Base-by-base conservation (phyloP, 2,797 vertebrate genomes). In the Peromyscus aztecus region DNA sequence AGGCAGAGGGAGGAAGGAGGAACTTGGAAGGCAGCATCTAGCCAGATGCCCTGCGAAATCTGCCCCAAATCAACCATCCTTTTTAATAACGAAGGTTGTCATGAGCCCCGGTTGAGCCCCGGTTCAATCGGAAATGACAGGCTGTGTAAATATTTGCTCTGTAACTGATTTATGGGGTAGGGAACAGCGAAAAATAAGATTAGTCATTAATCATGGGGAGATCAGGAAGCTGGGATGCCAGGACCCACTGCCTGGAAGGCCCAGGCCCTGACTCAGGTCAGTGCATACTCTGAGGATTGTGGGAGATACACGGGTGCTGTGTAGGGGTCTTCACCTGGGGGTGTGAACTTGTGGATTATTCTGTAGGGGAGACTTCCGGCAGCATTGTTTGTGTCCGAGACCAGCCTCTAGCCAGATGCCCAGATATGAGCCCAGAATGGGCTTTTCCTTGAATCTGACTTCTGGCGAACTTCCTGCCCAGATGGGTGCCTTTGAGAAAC, bases 121-220 rank as follows among this genome's bases (percentile, higher is more conserved):
- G 98, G 97, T 98, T 97, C 94, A 93, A 24, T 96, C 98, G 98
- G 99, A 99, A 99, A 99, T 98, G 98, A 98, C 98, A 97, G 97
- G 98, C 73, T 31, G 92, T 14, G 98, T 98, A 98, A 99, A 98
- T 99, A 98, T 98, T 98, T 98, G 98, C 96, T 98, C 98, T 98
- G 98, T 98, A 98, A 98, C 98, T 98, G 98, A 99, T 99, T 99
- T 99, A 99, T 99, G 98, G 97, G 95, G 97, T 69, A 85, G 89
- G 90, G 98, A 98, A 97, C 96, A 96, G 98, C 98, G 97, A 98
- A 98, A 97, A 98, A 98, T 49, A 96, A 98, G 98, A 98, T 98
- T 98, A 98, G 98, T 96, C 63, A 86, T 97, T 99, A 98, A 98
- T 98, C 96, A 97, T 83, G 81, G 96, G 34, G 13, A 98, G 92